Evolutionary conservation across 2,797 vertebrate genomes (phyloP).

Genomic region (Centroberyx gerrardi): DNA sequence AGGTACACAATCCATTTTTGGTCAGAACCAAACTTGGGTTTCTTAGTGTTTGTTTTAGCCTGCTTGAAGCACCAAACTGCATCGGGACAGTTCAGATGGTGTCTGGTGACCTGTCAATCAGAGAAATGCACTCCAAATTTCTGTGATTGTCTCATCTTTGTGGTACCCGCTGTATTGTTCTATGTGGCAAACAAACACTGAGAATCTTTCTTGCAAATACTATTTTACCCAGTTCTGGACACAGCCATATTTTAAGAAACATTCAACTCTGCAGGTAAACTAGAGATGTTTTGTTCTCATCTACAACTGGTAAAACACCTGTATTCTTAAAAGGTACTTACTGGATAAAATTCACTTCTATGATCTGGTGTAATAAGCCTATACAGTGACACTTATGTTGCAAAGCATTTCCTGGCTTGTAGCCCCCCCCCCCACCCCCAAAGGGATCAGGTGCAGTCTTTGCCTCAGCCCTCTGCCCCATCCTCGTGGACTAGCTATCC

Average conservation of each 20-base stretch:
- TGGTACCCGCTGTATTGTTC: constrained; percentile 16
- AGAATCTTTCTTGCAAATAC: constrained; percentile 28
- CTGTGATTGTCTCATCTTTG: not conserved
- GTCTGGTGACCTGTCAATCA: constrained; percentile 30
- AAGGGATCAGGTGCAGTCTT: constrained; percentile 68
- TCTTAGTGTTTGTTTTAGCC: constrained; percentile 5
- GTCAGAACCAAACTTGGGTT: constrained; percentile 16
- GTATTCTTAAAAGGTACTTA: constrained; percentile 34
- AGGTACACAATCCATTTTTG: constrained; percentile 20
- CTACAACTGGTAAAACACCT: constrained; percentile 27
- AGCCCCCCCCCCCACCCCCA: constrained; percentile 28
- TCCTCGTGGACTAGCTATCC: constrained; percentile 72
- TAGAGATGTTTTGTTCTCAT: constrained; percentile 28
- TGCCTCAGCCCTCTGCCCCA: constrained; percentile 86
- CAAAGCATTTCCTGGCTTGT: constrained; percentile 44
- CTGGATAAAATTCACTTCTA: constrained; percentile 42
- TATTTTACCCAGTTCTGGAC: constrained; percentile 36
- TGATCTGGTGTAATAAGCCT: constrained; percentile 33
- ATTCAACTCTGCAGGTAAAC: not conserved
- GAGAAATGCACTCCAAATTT: not conserved
- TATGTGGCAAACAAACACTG: constrained; percentile 13
- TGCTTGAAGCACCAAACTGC: constrained; percentile 2
- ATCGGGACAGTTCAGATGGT: too few relatives aligned
- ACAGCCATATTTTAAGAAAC: constrained; percentile 26
- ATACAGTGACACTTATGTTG: constrained; percentile 31